Evolutionary conservation across 1,140 invertebrate genomes (phyloP), one percentile per base, ranked within the genome.

Genomic region (Heliothis subflexa): DNA sequence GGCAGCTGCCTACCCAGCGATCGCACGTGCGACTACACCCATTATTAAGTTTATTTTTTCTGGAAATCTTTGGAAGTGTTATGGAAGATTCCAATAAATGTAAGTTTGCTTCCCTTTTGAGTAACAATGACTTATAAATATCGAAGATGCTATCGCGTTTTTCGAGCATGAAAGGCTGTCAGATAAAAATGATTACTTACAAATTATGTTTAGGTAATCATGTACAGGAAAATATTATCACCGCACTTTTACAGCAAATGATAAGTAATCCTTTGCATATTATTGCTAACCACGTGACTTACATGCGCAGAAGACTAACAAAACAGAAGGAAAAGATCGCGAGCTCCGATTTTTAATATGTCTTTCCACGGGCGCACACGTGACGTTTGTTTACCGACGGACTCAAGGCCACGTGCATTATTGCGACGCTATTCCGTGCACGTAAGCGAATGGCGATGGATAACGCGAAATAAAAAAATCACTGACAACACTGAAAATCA

Each of bases 21-120:
- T 80, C 90, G 91, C 93, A 93, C 93, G 93, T 94, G 93, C 90
- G 87, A 72, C 85, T 84, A 87, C 85, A 89, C 91, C 92, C 90
- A 94, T 94, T 92, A 93, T 92, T 93, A 89, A 87, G 85, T 78
- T 76, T 64, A 83, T 89, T 89, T 87, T 81, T 78, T 72, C 57
- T 78, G 18, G 40, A 76, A 78, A 88, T 81, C 83, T 85, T 85
- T 79, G 83, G 84, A 89, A 86, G 83, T 91, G 85, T 89, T 87
- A 88, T 81, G 81, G 85, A 91, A 91, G 87, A 88, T 83, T 84
- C 83, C 73, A 76, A 70, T 16, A 47, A 49, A 21, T 64, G 45
- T 47, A 9, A 33, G 71, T 40, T 61, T 54, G 55, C 9, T 40
- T 12, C 52, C 50, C 18, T 71, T 33, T 55, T 71, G 45, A 21